Evolutionary conservation across 2,797 vertebrate species (phyloP).

Genomic region (Crocidura indochinensis): DNA sequence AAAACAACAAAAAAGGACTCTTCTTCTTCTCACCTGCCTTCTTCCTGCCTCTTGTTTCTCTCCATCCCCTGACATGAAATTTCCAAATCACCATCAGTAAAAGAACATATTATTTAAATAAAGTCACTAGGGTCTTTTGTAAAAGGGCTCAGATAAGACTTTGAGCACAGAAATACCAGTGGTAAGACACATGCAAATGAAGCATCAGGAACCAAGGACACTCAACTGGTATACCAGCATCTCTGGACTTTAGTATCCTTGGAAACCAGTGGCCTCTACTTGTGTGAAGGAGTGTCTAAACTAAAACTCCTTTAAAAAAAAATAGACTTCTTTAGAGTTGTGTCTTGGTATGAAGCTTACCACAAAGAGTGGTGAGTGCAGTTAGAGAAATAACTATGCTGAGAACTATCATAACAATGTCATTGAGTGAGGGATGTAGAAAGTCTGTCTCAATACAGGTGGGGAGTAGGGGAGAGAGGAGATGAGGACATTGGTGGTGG

Average conservation of each 20-base stretch:
- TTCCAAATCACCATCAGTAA: slow-evolving; percentile 2
- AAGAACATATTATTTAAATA: slow-evolving; percentile 29
- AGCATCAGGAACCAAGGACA: neutral
- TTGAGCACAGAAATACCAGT: neutral
- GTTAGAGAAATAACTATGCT: too few relatives aligned
- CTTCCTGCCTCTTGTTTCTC: neutral
- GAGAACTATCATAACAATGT: too few relatives aligned
- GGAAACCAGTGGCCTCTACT: slow-evolving; percentile 8
- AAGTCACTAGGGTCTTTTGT: neutral
- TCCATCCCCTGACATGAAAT: neutral
- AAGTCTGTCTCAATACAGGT: too few relatives aligned
- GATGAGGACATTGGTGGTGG: too few relatives aligned
- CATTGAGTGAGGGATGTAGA: too few relatives aligned
- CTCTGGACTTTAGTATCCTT: slow-evolving; percentile 41
- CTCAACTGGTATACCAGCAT: neutral
- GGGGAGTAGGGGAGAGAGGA: too few relatives aligned
- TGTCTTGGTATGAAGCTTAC: too few relatives aligned
- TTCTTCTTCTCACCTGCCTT: neutral
- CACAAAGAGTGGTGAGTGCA: too few relatives aligned
- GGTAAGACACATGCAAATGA: neutral
- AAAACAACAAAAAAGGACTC: too few relatives aligned
- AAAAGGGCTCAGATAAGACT: neutral
- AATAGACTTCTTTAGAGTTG: neutral
- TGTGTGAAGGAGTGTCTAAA: neutral
- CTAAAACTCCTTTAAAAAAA: neutral